phyloP scores from a whole-genome alignment of 2,888 invertebrate genomes.

The Acanthosepion lycidas region DNA sequence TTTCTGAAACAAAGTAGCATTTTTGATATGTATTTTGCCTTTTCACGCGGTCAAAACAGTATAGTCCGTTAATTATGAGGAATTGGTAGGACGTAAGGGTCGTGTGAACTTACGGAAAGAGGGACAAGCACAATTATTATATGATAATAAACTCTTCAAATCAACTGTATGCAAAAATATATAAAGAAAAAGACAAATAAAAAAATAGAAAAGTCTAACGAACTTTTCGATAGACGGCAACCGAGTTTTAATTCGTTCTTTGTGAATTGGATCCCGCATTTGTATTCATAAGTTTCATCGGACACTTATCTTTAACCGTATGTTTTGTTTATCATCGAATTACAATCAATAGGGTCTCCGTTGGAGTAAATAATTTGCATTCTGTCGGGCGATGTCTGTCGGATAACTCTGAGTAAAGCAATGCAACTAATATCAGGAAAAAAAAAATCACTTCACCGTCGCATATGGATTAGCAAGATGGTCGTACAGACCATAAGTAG shows the following conservation, averaged over 20 bases:
- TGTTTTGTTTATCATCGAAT: background rate
- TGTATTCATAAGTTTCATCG: background rate
- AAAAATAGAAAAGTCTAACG: background rate
- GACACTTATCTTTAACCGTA: background rate
- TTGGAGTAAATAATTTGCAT: background rate
- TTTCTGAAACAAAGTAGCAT: no score
- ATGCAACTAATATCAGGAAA: background rate
- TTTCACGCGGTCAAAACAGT: no score
- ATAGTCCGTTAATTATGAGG: no score
- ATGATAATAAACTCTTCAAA: no score
- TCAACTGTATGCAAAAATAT: no score
- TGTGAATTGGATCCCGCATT: background rate
- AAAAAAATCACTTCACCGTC: no score
- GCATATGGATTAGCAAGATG: no score
- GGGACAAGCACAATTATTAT: no score
- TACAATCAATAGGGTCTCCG: background rate
- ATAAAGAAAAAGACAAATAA: background rate
- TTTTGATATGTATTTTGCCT: no score
- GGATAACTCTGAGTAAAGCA: background rate
- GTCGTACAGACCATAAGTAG: no score
- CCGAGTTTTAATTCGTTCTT: background rate
- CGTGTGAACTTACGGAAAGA: no score
- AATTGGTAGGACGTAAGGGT: no score
- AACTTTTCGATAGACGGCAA: background rate
- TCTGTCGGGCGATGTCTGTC: background rate